Conservation (phyloP, 2,888 invertebrate species). For the Tiphia femorata region DNA sequence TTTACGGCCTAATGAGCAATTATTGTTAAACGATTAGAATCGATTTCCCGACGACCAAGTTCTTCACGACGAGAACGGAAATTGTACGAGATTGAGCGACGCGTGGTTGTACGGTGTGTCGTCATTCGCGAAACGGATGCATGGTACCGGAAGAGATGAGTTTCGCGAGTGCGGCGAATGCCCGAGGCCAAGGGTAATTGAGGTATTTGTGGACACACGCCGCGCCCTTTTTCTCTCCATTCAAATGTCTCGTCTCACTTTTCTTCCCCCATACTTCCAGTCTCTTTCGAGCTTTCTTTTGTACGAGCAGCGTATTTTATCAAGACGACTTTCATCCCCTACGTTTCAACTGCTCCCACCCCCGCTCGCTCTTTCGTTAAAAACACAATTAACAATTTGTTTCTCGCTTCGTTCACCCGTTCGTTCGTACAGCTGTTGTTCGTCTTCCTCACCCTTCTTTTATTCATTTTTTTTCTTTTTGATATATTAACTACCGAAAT, state of each 20-base stretch:
- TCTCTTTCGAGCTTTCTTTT: constrained; percentile 24
- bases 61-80: too few species aligned
- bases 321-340: too few species aligned
- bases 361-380: constrained; percentile 42
- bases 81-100: too few species aligned
- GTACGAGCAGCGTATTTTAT: too few species aligned
- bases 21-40: too few species aligned
- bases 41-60: too few species aligned
- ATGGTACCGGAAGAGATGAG: background rate
- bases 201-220: constrained; percentile 64
- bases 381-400: constrained; percentile 53
- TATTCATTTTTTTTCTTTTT: constrained; percentile 34
- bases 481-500: constrained; percentile 67
- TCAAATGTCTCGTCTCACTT: constrained; percentile 42
- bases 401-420: constrained; percentile 12
- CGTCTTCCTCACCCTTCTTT: constrained; percentile 19
- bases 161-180: constrained; percentile 25
- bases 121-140: too few species aligned
- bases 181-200: constrained; percentile 65
- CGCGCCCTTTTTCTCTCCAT: constrained; percentile 40
- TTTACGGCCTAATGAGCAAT: too few species aligned
- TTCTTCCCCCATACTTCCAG: background rate
- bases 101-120: too few species aligned
- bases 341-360: too few species aligned
- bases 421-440: constrained; percentile 39